Evolutionary conservation across 2,888 invertebrate genomes (phyloP).

Genomic region (Polia nebulosa): DNA sequence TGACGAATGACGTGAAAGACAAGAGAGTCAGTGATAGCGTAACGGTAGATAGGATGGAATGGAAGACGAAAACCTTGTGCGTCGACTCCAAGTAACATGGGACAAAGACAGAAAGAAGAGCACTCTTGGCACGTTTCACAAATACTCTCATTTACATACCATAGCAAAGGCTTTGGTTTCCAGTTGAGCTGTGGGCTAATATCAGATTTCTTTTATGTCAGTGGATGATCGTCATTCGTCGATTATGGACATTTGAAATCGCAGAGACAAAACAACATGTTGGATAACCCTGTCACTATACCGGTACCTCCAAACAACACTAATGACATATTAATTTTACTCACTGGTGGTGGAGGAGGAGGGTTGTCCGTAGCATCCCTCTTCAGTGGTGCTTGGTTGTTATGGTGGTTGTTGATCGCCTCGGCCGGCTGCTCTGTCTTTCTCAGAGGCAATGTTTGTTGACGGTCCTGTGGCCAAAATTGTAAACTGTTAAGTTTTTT

Average conservation of each 20-base stretch:
- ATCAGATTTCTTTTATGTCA: neutral
- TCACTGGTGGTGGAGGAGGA: conserved; percentile 92
- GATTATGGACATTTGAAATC: neutral
- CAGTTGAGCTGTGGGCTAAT: neutral
- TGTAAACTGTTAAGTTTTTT: conserved; percentile 18
- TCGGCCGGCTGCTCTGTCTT: conserved; percentile 73
- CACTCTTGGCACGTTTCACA: neutral
- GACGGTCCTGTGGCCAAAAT: conserved; percentile 81
- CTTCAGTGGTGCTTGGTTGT: conserved; percentile 69
- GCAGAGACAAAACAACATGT: neutral
- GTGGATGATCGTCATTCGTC: neutral
- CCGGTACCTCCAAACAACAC: neutral
- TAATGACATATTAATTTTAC: conserved; percentile 59
- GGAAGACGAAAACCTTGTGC: neutral
- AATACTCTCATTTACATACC: neutral
- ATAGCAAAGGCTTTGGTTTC: neutral
- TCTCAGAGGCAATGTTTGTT: conserved; percentile 80
- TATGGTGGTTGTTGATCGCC: conserved; percentile 68
- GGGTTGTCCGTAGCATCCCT: conserved; percentile 81
- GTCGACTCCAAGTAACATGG: neutral
- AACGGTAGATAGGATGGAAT: neutral
- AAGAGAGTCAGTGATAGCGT: neutral
- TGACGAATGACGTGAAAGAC: neutral
- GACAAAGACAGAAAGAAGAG: no score
- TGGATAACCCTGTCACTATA: neutral